Evolutionary conservation across 2,113 vertebrate species (phyloP).

Genomic region (Antechinus flavipes): DNA sequence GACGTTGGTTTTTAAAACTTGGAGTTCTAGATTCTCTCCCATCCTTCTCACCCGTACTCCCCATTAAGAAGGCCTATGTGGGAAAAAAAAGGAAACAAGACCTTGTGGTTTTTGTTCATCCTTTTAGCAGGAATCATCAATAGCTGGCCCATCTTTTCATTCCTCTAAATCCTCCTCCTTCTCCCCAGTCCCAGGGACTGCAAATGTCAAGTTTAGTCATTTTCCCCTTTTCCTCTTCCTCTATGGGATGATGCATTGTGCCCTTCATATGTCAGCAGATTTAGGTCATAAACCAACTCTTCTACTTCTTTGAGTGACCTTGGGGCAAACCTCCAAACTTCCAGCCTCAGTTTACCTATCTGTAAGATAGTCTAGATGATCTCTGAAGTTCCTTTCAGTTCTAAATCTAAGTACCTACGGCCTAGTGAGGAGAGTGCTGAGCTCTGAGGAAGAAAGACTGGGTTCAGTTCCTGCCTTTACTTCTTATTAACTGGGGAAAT

Average conservation of each 20-base stretch:
- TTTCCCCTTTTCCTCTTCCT: not conserved
- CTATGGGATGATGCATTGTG: not conserved
- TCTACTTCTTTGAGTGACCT: not conserved
- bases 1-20: no score
- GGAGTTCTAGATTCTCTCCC: no score
- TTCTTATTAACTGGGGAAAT: not conserved
- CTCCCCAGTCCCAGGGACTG: no score
- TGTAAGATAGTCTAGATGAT: not conserved
- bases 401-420: not conserved
- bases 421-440: not conserved
- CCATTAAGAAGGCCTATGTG: no score
- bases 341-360: not conserved
- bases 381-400: not conserved
- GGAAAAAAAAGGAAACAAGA: no score
- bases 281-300: not conserved
- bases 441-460: not conserved
- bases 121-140: not conserved
- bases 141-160: slow-evolving; percentile 13
- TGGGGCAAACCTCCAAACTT: not conserved
- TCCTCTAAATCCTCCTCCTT: not conserved
- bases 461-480: not conserved
- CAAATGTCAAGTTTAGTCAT: no score
- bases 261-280: not conserved
- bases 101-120: not conserved
- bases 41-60: no score